phyloP scores from a whole-genome alignment of 1,140 invertebrate genomes.

The Drosophila neocordata region DNA sequence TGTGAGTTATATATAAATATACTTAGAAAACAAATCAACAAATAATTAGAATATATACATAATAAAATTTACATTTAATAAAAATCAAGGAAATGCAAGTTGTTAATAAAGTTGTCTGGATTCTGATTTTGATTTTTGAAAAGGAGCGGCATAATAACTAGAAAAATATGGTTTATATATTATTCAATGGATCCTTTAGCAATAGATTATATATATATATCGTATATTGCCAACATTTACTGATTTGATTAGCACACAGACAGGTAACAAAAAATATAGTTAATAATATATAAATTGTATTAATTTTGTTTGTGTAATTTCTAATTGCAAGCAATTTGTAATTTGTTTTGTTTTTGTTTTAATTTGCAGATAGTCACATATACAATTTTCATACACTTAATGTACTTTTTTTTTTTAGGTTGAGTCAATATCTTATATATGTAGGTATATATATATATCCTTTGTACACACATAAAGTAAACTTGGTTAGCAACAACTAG shows the following conservation, averaged over 20 bases:
- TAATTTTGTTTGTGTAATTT: constrained; percentile 3
- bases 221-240: too few species aligned
- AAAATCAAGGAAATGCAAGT: constrained; percentile 8
- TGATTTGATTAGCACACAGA: not conserved
- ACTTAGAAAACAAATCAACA: constrained; percentile 38
- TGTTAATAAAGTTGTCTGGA: constrained; percentile 52
- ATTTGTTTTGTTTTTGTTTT: not conserved
- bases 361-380: constrained; percentile 19
- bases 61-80: constrained; percentile 28
- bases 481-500: constrained; percentile 57
- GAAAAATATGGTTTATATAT: constrained; percentile 47
- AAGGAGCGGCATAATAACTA: constrained; percentile 42
- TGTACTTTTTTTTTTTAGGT: constrained; percentile 28
- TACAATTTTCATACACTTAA: constrained; percentile 28
- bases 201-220: too few species aligned
- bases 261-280: not conserved
- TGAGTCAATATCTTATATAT: constrained; percentile 33
- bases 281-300: not conserved
- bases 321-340: constrained; percentile 17
- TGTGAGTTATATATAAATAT: constrained; percentile 37
- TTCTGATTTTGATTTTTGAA: constrained; percentile 45
- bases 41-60: constrained; percentile 36
- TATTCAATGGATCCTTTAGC: too few species aligned
- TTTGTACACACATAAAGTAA: constrained; percentile 71
- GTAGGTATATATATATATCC: constrained; percentile 36